Percentiles rank a stretch among this genome's conserved stretches.
These are phyloP conservation scores for Clanis bilineata DNA, from an alignment of 2,888 invertebrate species.

Conservation along the genomic window DNA sequence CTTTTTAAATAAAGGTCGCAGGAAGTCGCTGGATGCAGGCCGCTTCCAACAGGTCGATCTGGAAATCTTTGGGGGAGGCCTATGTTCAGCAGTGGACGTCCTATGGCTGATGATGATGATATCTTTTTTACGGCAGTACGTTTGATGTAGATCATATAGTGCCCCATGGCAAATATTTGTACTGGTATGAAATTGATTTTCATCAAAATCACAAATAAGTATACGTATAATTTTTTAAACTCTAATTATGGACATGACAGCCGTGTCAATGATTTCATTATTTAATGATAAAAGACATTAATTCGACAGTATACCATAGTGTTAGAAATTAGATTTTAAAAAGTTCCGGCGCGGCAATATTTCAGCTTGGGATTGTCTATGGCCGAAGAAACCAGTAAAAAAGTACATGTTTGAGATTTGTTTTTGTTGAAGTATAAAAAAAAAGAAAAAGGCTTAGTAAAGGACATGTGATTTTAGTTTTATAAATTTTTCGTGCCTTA, in stretches of 20 bases:
- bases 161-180: background rate
- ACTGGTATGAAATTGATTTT: slow-evolving; percentile 22
- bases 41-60: too few species aligned
- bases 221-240: slow-evolving; percentile 41
- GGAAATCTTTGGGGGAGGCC: too few species aligned
- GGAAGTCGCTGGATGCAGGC: too few species aligned
- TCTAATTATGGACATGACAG: background rate
- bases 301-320: slow-evolving; percentile 21
- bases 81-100: too few species aligned
- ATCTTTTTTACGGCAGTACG: too few species aligned
- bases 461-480: background rate
- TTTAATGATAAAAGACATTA: slow-evolving; percentile 33
- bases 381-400: background rate
- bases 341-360: background rate
- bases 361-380: slow-evolving; percentile 1
- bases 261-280: slow-evolving; percentile 20
- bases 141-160: too few species aligned
- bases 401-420: background rate
- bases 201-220: slow-evolving; percentile 35
- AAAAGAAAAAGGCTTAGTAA: background rate
- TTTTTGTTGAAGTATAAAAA: background rate
- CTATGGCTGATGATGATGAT: too few species aligned
- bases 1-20: too few species aligned
- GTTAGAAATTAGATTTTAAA: slow-evolving; percentile 15
- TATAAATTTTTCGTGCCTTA: slow-evolving; percentile 1